Base-by-base conservation (phyloP, 35 echinoderm and acorn worm genomes). In the Diadema setosum region DNA sequence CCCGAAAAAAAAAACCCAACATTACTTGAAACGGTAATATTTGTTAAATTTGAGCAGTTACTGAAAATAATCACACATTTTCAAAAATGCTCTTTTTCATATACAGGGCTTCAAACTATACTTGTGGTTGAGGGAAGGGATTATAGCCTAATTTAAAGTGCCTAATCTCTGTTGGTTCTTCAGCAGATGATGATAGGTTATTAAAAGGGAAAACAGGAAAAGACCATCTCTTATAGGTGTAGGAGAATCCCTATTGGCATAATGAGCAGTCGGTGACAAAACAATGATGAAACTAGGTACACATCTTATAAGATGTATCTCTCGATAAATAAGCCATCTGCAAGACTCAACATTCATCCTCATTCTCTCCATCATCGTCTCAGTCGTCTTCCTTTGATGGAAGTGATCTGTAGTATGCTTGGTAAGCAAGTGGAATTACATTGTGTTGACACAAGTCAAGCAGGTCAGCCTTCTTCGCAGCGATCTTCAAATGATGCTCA, bases 341-440 rank as follows among this genome's bases (percentile, higher is more conserved):
- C n/a, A n/a, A n/a, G n/a, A n/a, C n/a, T n/a, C n/a, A n/a, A 58
- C 3, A 58, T 59, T 27, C 21, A 32, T 76, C 36, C 24, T 76
- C 70, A 3, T 18, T 56, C 16, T 16, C 18, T 7, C 20, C 43
- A 20, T 55, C 46, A 7, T 23, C 24, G 50, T 25, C 39, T 57
- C 8, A 11, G 8, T 48, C 81, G 3, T 17, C 24, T 3, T 83
- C 81, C n/a, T 7, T 14, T 7, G 45, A 48, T 5, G 29, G 81
- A 5, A 58, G 37, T 4, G 45, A 20, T 12, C 81, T 46, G 20
- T 48, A 83, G 15, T 65, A 85, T 20, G 49, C 5, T 15, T 60
- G 83, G 37, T 40, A 65, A 12, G 59, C 49, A 6, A 42, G 49
- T 30, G 83, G 83, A 21, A 85, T 85, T n/a, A 85, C 83, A 11